These are phyloP conservation scores for Allobates femoralis DNA, from an alignment of 2,797 vertebrate species.

Conservation along the genomic window DNA sequence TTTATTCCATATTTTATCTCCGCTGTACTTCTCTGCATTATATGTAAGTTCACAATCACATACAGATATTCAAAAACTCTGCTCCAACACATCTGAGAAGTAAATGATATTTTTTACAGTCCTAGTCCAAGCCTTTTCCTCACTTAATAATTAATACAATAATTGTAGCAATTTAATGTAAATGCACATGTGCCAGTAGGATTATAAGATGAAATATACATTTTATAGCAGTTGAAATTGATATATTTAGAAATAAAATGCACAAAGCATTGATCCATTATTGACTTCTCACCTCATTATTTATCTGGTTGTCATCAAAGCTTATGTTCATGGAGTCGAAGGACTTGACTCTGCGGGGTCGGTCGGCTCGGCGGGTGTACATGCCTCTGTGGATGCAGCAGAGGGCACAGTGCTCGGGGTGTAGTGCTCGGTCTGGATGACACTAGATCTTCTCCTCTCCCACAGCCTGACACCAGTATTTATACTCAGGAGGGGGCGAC, in stretches of 20 bases:
- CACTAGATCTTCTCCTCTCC: not conserved
- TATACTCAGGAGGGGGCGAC: conserved; percentile 60
- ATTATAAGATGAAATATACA: not conserved
- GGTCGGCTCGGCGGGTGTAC: conserved; percentile 81
- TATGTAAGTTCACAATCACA: too few relatives aligned
- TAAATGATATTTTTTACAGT: too few relatives aligned
- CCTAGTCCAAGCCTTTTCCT: too few relatives aligned
- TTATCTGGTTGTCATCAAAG: conserved; percentile 83
- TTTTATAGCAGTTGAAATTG: not conserved
- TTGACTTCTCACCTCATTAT: conserved; percentile 76
- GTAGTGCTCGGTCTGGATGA: not conserved
- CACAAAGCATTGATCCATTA: not conserved
- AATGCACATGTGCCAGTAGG: too few relatives aligned
- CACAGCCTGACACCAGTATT: conserved; percentile 58
- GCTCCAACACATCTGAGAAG: too few relatives aligned
- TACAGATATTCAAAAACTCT: too few relatives aligned
- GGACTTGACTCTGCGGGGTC: conserved; percentile 81
- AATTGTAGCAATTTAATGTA: too few relatives aligned
- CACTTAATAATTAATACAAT: too few relatives aligned
- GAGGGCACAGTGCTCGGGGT: not conserved
- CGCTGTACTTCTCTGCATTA: too few relatives aligned
- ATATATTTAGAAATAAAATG: not conserved
- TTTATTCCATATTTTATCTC: too few relatives aligned
- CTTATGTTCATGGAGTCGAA: conserved; percentile 85
- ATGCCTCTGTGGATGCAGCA: conserved; percentile 67